Evolutionary conservation across 2,797 vertebrate species (phyloP).

Genomic region (Gymnothorax javanicus): DNA sequence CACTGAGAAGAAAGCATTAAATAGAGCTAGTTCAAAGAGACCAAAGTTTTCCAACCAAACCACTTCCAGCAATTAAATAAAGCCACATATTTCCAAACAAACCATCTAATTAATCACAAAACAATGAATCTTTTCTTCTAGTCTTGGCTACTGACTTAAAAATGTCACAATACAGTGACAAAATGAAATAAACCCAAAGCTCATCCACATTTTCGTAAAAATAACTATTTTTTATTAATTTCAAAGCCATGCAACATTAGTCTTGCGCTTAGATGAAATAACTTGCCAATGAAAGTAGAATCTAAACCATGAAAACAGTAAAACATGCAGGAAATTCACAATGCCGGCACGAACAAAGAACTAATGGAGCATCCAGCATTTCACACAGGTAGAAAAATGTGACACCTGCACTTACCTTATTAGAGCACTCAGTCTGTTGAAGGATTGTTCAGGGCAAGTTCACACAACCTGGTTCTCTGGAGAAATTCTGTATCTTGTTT

Average conservation of each 20-base stretch:
- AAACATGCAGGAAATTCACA: neutral
- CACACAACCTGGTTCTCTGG: neutral
- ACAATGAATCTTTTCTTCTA: neutral
- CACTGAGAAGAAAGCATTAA: neutral
- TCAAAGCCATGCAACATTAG: neutral
- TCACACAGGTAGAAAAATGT: slow-evolving; percentile 52
- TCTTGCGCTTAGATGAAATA: neutral
- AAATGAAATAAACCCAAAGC: neutral
- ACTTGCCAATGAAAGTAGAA: neutral
- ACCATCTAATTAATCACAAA: neutral
- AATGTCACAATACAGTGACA: neutral
- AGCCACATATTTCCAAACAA: neutral
- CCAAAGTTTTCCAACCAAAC: neutral
- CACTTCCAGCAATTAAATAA: neutral
- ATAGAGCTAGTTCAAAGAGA: neutral
- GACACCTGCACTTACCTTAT: slow-evolving; percentile 48
- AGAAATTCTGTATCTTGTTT: neutral
- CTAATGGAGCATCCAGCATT: neutral
- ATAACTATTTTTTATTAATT: neutral
- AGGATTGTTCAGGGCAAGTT: slow-evolving; percentile 38
- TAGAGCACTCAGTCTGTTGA: slow-evolving; percentile 41
- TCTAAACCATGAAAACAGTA: neutral
- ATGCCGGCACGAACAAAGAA: neutral
- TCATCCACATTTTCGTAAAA: neutral
- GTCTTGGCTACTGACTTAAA: neutral